Percentiles rank a stretch among this genome's conserved stretches.
Conservation (phyloP, 2,113 vertebrate genomes). For the Elanus axillaris region DNA sequence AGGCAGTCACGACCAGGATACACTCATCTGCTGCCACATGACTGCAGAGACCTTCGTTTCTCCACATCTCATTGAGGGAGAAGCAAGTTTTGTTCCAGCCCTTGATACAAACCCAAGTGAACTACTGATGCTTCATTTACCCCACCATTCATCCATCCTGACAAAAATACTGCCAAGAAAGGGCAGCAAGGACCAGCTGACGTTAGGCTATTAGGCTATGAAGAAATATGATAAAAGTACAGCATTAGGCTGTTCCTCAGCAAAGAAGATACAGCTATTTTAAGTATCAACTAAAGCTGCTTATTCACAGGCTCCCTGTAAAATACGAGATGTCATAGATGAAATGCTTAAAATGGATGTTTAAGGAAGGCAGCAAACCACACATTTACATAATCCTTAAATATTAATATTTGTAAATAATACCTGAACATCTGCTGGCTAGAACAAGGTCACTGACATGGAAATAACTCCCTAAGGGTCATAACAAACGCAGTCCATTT, state of each 20-base stretch:
- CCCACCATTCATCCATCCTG: not conserved
- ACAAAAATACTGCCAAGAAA: not conserved
- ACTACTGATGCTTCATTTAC: not conserved
- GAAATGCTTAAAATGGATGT: constrained; percentile 45
- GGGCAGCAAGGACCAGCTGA: not conserved
- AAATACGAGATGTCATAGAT: constrained; percentile 50
- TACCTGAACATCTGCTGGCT: constrained; percentile 66
- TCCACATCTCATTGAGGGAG: not conserved
- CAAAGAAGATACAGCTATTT: constrained; percentile 65
- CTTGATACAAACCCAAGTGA: not conserved
- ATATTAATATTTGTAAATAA: constrained; percentile 66
- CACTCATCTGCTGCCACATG: not conserved
- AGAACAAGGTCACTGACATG: constrained; percentile 39
- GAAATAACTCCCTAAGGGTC: constrained; percentile 39
- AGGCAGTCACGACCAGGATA: not conserved
- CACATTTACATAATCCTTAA: constrained; percentile 65
- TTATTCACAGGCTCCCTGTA: constrained; percentile 61
- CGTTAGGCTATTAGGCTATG: not conserved
- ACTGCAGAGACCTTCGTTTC: fast-evolving
- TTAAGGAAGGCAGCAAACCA: constrained; percentile 42
- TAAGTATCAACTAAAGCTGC: constrained; percentile 68
- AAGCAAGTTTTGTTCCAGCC: not conserved
- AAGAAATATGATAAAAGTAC: constrained; percentile 30
- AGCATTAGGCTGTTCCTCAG: constrained; percentile 17
- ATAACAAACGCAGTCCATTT: not conserved